phyloP scores from a whole-genome alignment of 2,797 vertebrate genomes.

The Urophycis tenuis region DNA sequence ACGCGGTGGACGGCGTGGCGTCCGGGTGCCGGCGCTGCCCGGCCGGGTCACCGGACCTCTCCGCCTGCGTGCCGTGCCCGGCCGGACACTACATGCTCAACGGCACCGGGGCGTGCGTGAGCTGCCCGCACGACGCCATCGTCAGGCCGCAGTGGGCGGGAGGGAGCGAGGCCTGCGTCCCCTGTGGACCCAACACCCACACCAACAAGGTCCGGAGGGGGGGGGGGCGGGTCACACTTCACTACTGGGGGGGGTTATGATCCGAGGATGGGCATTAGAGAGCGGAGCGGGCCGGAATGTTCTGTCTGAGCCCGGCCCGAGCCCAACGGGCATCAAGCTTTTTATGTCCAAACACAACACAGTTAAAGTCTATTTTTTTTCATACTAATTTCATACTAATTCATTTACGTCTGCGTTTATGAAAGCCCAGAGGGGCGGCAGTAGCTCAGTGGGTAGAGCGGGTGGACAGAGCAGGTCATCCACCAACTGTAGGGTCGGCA shows the following conservation, averaged over 20 bases:
- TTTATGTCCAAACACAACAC: no score
- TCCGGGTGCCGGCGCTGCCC: slow-evolving; percentile 84
- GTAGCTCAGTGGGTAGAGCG: no score
- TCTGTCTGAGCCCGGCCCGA: no score
- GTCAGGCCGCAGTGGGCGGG: slow-evolving; percentile 73
- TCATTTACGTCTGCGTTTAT: no score
- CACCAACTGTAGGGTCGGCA: no score
- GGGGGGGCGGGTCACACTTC: not conserved
- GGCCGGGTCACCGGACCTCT: slow-evolving; percentile 54
- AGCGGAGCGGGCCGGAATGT: no score
- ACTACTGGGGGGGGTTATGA: not conserved
- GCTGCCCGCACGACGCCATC: slow-evolving; percentile 76
- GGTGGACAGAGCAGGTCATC: no score
- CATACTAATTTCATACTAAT: no score
- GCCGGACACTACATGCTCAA: slow-evolving; percentile 77
- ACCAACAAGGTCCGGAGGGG: slow-evolving; percentile 74
- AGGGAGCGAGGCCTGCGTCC: slow-evolving; percentile 71
- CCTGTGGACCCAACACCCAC: slow-evolving; percentile 82
- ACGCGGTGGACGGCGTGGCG: slow-evolving; percentile 83
- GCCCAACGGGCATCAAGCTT: no score
- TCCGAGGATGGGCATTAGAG: no score
- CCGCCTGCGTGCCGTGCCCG: slow-evolving; percentile 82
- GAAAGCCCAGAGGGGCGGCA: no score
- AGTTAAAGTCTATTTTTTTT: no score
- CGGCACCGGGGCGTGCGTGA: slow-evolving; percentile 69